Evolutionary conservation across 2,113 vertebrate genomes (phyloP).

Genomic region (Herpetotheres cachinnans): DNA sequence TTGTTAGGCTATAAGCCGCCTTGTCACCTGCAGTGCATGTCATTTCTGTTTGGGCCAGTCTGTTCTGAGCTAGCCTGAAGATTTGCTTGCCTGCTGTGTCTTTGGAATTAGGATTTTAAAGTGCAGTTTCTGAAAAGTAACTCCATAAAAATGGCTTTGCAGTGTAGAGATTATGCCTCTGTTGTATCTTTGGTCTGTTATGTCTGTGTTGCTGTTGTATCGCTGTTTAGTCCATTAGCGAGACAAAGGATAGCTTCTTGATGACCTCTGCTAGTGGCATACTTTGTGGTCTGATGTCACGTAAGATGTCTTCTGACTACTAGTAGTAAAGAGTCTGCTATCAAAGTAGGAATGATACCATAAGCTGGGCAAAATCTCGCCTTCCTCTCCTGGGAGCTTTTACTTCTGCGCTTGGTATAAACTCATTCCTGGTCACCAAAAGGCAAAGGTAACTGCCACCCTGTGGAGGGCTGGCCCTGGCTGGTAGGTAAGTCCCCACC

Average conservation of each 20-base stretch:
- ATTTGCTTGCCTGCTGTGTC: background rate
- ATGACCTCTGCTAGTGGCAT: background rate
- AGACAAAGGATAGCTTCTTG: background rate
- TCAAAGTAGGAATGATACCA: background rate
- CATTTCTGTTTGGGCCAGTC: background rate
- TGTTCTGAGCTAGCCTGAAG: background rate
- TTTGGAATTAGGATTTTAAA: background rate
- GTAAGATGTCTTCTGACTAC: background rate
- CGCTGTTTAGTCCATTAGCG: background rate
- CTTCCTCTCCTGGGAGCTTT: background rate
- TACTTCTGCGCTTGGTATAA: background rate
- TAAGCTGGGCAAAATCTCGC: background rate
- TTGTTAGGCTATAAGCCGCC: background rate
- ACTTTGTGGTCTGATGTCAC: background rate
- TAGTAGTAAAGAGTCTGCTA: background rate
- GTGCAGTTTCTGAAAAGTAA: background rate
- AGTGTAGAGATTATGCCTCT: background rate
- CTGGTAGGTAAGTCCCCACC: background rate
- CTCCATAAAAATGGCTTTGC: background rate
- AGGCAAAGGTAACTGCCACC: background rate
- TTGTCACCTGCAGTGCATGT: background rate
- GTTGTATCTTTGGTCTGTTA: background rate
- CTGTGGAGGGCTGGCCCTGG: background rate
- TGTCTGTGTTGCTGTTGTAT: background rate
- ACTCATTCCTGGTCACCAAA: background rate